Base-by-base conservation (phyloP, 2,113 vertebrate genomes). In the Tyrannus savana region DNA sequence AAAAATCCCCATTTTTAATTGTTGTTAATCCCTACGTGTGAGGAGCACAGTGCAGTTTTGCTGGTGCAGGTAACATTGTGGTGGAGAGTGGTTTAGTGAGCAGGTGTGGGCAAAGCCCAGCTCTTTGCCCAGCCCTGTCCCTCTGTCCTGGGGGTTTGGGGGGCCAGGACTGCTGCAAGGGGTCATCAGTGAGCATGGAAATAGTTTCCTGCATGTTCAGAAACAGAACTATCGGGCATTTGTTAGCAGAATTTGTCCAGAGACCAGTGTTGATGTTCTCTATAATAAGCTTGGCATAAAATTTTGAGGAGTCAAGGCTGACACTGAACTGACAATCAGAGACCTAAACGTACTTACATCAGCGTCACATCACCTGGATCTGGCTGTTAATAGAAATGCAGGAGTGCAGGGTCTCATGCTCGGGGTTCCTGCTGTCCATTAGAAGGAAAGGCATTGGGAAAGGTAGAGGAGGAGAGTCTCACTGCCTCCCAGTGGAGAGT, bases 151-250 rank as follows among this genome's bases (percentile, higher is more conserved):
- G 31, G 56, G 42, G 35, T 19, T 23, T 4, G 6, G 28, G 25
- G 39, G 46, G 7, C 59, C 46, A 16, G 19, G 24, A 18, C 9
- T 3, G 33, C 30, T 37, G 23, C 7, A 0, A 12, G 25, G 17
- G 21, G 3, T 23, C 18, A 2, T 18, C n/a, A 37, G 2, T 14
- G 37, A 18, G 31, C 0, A 0, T 39, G 60, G 21, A 25, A 19
- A 64, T 13, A 77, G 50, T 18, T 21, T 10, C 4, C 46, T 39
- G 47, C 2, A 0, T 6, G 3, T 59, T 39, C 27, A 28, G 44
- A 62, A 56, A 37, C 23, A 25, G 28, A 63, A 4, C 35, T 1
- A 0, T 6, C 25, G 9, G 30, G 30, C 4, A 1, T 64, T 59
- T 83, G 13, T 44, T 44, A 35, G 42, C 35, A 44, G 35, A 73